Base-by-base conservation (phyloP, 1,140 invertebrate genomes). In the Drosophila asahinai region DNA sequence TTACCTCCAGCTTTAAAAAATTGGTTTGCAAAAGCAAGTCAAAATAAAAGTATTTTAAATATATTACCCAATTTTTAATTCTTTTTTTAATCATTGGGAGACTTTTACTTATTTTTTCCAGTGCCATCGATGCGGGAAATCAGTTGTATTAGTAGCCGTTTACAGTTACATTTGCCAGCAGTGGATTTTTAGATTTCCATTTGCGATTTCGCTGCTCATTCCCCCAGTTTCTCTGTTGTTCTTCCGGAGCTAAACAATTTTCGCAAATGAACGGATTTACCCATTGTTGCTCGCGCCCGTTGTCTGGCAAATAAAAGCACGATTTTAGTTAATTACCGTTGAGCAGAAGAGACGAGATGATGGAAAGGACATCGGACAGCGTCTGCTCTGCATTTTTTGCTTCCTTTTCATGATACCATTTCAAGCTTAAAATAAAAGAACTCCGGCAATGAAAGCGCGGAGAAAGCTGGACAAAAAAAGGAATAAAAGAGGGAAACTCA, bases 321-420 rank as follows among this genome's bases (percentile, higher is more conserved):
- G 36, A 82, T 89, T 78, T 80, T 74, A 89, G 83, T 87, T 87
- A 87, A 89, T 89, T 87, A 89, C 81, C 63, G 64, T 43, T 51
- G 51, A 63, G 38, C 60, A 48, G 25, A 25, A 15, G 47, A 36
- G 66, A 42, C 27, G 30, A 49, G 30, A 49, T 58, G 75, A 60
- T 66, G 38, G 60, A 71, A 27, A 45, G 55, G 55, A 59, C 54
- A 40, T 57, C 48, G 30, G 55, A 59, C 54, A 40, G 57, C 54
- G 30, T 70, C 76, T 57, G 67, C 22, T 63, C 15, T 64, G 11
- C 25, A 57, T 47, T 48, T 62, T 63, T 76, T 72, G 49, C 59
- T 40, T 57, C 70, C 73, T 52, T 66, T 81, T 59, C 59, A 86
- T 78, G 71, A 77, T 72, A 79, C 82, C 75, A 80, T 59, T 61